Percentiles rank a stretch among this genome's conserved stretches.
These are phyloP conservation scores for Zosterops borbonicus DNA, from an alignment of 2,113 vertebrate species.

Conservation along the genomic window DNA sequence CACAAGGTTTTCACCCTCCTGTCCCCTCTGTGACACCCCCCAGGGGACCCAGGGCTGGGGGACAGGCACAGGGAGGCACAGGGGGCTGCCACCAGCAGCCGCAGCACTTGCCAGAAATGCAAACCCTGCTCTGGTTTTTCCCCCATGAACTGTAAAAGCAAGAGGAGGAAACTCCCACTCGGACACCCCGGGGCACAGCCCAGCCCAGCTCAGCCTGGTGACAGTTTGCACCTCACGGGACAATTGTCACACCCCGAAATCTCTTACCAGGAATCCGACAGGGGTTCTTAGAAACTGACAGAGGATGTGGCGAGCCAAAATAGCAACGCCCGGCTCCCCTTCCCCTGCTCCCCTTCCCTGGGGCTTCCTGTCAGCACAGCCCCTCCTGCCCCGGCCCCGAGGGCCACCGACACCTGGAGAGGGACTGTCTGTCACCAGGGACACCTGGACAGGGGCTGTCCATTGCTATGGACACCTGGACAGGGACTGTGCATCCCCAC, in stretches of 20 bases:
- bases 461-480: not conserved
- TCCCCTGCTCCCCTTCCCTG: not conserved
- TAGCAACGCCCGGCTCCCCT: constrained; percentile 54
- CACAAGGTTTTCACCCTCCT: not conserved
- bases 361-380: not conserved
- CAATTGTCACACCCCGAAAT: not conserved
- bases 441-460: not conserved
- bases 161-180: not conserved
- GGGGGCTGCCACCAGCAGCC: not conserved
- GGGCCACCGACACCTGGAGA: not conserved
- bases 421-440: not conserved
- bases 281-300: constrained; percentile 78
- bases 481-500: rapidly evolving
- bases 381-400: not conserved
- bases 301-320: constrained; percentile 81
- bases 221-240: not conserved
- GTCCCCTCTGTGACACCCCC: not conserved
- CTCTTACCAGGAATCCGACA: constrained; percentile 72
- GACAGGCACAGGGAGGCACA: not conserved
- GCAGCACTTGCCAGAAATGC: rapidly evolving
- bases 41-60: not conserved
- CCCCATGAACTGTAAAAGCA: not conserved
- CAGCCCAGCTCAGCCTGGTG: not conserved
- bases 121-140: not conserved
- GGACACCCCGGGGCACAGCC: not conserved